Percentiles rank a stretch among this genome's conserved stretches.
These are phyloP conservation scores for Mystacornis crossleyi DNA, from an alignment of 2,113 vertebrate genomes.

Conservation along the genomic window DNA sequence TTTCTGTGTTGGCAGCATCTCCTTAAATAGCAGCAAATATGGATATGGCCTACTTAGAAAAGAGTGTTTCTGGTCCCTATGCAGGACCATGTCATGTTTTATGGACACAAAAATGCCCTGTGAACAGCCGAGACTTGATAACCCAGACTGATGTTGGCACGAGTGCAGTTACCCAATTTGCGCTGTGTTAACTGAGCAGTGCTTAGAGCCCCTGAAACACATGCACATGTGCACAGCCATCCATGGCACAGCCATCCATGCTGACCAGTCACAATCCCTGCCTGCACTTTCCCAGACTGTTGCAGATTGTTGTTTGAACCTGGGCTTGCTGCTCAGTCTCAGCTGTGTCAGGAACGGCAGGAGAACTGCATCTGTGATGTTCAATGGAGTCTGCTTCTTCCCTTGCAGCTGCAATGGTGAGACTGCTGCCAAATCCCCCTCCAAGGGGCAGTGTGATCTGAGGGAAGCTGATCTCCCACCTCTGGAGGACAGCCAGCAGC, in stretches of 20 bases:
- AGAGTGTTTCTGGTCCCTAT: background rate
- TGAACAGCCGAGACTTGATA: background rate
- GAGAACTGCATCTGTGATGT: background rate
- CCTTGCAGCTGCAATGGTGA: constrained; percentile 87
- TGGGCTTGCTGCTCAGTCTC: background rate
- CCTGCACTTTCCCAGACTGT: background rate
- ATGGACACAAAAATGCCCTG: background rate
- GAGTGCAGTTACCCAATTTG: background rate
- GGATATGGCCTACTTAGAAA: background rate
- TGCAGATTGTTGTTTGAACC: background rate
- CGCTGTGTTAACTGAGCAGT: background rate
- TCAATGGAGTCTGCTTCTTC: constrained; percentile 33
- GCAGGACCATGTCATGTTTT: background rate
- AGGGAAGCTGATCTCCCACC: constrained; percentile 76
- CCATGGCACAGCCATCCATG: background rate
- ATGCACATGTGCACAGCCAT: background rate
- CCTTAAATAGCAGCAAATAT: constrained; percentile 3
- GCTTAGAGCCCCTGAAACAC: background rate
- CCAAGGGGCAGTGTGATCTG: constrained; percentile 78
- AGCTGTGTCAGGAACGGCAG: background rate
- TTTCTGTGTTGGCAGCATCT: constrained; percentile 25
- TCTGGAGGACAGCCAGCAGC: constrained; percentile 73
- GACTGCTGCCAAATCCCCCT: constrained; percentile 72
- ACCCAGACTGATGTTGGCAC: background rate
- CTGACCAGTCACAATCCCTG: background rate